Conservation (phyloP, 2,888 invertebrate species). For the Fragum sueziense region DNA sequence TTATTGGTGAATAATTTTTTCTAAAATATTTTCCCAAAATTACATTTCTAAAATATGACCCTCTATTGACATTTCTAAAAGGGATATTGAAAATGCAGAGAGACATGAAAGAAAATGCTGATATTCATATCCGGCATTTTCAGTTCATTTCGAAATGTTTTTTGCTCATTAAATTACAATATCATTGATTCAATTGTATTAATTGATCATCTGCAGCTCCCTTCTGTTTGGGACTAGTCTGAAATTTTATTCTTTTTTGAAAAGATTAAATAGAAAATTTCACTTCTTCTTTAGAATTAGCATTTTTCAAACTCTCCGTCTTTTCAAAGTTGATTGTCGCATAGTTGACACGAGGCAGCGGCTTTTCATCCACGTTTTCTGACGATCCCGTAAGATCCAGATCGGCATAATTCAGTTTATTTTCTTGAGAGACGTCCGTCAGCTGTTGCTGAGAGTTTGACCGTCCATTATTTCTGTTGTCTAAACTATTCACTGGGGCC, state of each 20-base stretch:
- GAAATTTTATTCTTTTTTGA: not conserved
- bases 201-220: not conserved
- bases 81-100: too few relatives aligned
- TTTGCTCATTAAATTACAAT: not conserved
- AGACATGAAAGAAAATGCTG: not conserved
- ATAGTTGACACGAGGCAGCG: constrained; percentile 73
- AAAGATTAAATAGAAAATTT: constrained; percentile 53
- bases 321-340: constrained; percentile 82
- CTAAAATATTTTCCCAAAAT: too few relatives aligned
- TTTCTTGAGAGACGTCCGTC: constrained; percentile 25
- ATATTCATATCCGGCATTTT: not conserved
- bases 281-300: constrained; percentile 55
- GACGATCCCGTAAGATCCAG: constrained; percentile 78
- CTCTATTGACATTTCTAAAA: not conserved
- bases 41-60: too few relatives aligned
- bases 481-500: constrained; percentile 61
- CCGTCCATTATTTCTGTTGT: constrained; percentile 21
- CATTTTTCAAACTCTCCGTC: constrained; percentile 76
- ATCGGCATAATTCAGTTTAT: constrained; percentile 82
- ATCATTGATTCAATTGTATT: not conserved
- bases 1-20: too few relatives aligned
- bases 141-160: not conserved
- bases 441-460: constrained; percentile 59
- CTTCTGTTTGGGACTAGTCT: not conserved
- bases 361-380: constrained; percentile 64